phyloP scores from a whole-genome alignment of 1,140 invertebrate genomes.

The Chironomus tepperi region DNA sequence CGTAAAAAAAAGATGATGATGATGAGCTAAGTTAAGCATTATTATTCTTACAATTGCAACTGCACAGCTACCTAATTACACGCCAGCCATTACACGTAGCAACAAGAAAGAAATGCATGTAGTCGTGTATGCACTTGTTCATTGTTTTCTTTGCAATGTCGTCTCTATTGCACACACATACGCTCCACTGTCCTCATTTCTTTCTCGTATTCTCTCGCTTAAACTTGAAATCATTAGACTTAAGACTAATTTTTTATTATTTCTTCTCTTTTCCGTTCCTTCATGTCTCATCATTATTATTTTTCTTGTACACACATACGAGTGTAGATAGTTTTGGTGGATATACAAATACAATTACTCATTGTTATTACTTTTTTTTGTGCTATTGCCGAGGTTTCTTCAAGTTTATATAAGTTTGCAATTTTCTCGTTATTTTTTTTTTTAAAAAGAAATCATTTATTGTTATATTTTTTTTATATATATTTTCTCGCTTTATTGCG shows the following conservation, averaged over 20 bases:
- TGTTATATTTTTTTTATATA: no score
- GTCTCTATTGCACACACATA: slow-evolving; percentile 1
- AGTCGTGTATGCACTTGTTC: slow-evolving; percentile 15
- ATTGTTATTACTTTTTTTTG: no score
- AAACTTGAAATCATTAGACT: slow-evolving; percentile 20
- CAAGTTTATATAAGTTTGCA: background rate
- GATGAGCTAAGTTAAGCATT: background rate
- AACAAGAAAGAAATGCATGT: background rate
- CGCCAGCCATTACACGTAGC: background rate
- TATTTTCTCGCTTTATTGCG: slow-evolving; percentile 1
- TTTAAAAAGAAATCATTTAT: no score
- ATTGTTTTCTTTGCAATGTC: background rate
- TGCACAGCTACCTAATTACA: slow-evolving; percentile 7
- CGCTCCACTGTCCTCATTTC: slow-evolving; percentile 3
- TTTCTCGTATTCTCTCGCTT: background rate
- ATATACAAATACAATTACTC: no score
- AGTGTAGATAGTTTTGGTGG: no score
- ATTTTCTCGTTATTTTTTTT: background rate
- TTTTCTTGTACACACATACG: no score
- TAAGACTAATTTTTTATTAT: background rate
- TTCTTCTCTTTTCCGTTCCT: background rate
- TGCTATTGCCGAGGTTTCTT: no score
- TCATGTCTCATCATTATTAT: background rate
- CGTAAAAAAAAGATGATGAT: background rate
- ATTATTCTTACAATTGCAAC: background rate